These are phyloP conservation scores for Holocentrus rufus DNA, from an alignment of 2,797 vertebrate species.

Conservation along the genomic window DNA sequence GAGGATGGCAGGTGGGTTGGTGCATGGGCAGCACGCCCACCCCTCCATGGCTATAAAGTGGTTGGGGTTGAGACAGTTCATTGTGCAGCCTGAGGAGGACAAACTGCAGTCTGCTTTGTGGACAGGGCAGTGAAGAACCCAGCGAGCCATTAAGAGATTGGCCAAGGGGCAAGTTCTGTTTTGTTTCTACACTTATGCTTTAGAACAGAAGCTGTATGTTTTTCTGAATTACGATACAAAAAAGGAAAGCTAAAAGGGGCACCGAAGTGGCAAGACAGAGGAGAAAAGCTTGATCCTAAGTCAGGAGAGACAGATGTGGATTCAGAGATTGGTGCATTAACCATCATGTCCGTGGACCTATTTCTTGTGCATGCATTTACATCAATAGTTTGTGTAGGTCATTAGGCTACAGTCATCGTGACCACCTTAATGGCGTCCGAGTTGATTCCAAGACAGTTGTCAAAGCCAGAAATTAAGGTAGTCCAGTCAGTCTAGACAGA, in stretches of 20 bases:
- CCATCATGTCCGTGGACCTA: too few species aligned
- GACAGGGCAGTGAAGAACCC: background rate
- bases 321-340: too few species aligned
- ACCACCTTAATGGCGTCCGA: too few species aligned
- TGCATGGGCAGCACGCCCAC: slow-evolving; percentile 16
- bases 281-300: too few species aligned
- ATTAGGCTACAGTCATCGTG: too few species aligned
- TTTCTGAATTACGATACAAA: background rate
- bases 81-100: slow-evolving; percentile 1
- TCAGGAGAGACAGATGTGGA: too few species aligned
- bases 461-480: too few species aligned
- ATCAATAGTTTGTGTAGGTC: too few species aligned
- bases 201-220: background rate
- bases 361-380: too few species aligned
- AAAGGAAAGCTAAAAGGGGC: background rate
- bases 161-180: background rate
- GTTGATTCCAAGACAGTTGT: too few species aligned
- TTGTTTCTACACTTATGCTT: slow-evolving; percentile 5
- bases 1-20: slow-evolving; percentile 35
- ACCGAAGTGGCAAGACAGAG: too few species aligned
- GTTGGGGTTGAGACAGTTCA: background rate
- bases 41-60: slow-evolving; percentile 42
- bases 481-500: too few species aligned
- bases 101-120: slow-evolving; percentile 1
- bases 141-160: background rate